Conservation (phyloP, 2,888 invertebrate species). For the Netelia inedita region DNA sequence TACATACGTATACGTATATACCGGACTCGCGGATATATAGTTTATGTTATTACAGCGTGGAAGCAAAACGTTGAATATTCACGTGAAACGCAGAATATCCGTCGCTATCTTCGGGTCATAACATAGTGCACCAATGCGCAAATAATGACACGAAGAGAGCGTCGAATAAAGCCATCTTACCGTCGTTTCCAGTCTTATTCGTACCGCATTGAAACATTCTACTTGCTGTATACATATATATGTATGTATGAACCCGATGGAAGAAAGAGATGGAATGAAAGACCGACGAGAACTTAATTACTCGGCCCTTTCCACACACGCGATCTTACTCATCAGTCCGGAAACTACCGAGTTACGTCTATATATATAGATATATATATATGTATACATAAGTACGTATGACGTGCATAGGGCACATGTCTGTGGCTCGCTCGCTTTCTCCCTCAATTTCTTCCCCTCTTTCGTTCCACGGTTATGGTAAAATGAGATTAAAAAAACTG, state of each 20-base stretch:
- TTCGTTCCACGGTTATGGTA: conserved; percentile 31
- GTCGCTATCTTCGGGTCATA: conserved; percentile 74
- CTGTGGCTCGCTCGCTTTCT: neutral
- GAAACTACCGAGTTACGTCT: conserved; percentile 73
- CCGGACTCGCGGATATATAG: neutral
- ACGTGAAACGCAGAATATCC: conserved; percentile 70
- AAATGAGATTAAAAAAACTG: conserved; percentile 25
- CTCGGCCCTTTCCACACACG: conserved; percentile 81
- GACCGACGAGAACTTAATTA: conserved; percentile 82
- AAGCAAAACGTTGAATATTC: conserved; percentile 79
- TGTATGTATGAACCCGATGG: conserved; percentile 23
- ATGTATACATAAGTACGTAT: conserved; percentile 3
- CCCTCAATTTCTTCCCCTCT: neutral
- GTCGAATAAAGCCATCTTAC: conserved; percentile 80
- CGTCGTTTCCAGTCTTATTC: conserved; percentile 62
- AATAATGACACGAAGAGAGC: conserved; percentile 80
- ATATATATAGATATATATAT: conserved; percentile 9
- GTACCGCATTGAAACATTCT: conserved; percentile 28
- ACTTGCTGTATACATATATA: neutral
- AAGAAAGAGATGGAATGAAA: conserved; percentile 65
- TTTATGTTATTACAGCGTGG: conserved; percentile 54
- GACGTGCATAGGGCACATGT: conserved; percentile 2
- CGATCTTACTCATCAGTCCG: conserved; percentile 83
- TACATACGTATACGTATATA: conserved; percentile 5
- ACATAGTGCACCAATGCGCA: conserved; percentile 81